Base-by-base conservation (phyloP, 2,113 vertebrate species). In the Rhinoderma darwinii region DNA sequence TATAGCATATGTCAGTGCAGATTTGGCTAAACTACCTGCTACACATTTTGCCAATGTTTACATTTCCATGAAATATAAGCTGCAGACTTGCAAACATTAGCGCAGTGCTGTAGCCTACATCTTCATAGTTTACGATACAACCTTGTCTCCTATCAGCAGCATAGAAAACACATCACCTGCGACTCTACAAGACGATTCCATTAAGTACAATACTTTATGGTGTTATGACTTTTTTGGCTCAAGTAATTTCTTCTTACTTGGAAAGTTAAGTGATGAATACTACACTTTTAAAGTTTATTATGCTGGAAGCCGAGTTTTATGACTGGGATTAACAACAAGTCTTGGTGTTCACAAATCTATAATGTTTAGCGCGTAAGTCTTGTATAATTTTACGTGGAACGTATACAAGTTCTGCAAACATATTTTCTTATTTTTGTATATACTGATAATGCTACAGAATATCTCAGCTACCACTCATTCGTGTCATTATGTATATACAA, bases 241-340 rank as follows among this genome's bases (percentile, higher is more conserved):
- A 27, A 61, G 4, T 61, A 7, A 59, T 50, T 83, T 68, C 27
- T 68, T 32, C 35, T 35, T 22, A 35, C 30, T 81, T 61, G 50
- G 78, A 59, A 59, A 39, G 27, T 51, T 81, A 63, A 41, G 77
- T 61, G 51, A 82, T 82, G 59, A 82, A 63, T 61, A 37, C n/a
- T 82, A 61, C 22, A 66, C 39, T 63, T 63, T 63, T 63, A 44
- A 66, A 66, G 79, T 82, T 44, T 66, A 82, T 66, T 82, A 44
- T 82, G 79, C 37, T 66, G 25, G n/a, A 82, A 43, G 56, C 14
- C 41, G 74, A 15, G 3, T 27, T 66, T 77, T 66, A 66, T 44
- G 54, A 50, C 32, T 44, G 10, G 7, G 20, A 76, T 59, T 70
- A 70, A 70, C 61, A 78, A 50, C 25, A 85, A 47, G 59, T 30